Evolutionary conservation across 2,888 invertebrate species (phyloP), one percentile per base, ranked within the genome.

Genomic region (Brachyopa scutellaris): DNA sequence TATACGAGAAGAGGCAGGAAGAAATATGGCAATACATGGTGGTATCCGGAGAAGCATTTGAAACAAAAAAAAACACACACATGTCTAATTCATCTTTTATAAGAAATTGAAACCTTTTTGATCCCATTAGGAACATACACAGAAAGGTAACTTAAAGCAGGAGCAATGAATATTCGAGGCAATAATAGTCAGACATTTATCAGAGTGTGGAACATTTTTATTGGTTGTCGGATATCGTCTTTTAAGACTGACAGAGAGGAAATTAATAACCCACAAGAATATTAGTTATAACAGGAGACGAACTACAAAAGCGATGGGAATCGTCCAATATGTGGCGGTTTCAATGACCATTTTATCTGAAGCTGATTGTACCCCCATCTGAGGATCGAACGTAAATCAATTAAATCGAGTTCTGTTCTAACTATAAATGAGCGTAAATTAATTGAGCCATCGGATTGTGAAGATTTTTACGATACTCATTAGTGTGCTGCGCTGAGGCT

Each of bases 311-410:
- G n/a, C 26, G 9, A 26, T 49, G 53, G 53, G 53, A 33, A 42
- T 19, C 6, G n/a, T 42, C 51, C 9, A 21, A 21, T 26, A 23
- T 26, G 23, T 23, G 69, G 13, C 36, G 36, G 67, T 36, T 57
- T 42, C 53, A 42, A 53, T 13, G 53, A 9, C n/a, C 11, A 33
- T 55, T 55, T 51, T 9, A 2, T 53, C 9, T 3, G 8, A 40
- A 29, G 38, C 31, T 40, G 38, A 49, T 38, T 49, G 2, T 17
- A 15, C 26, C 13, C 47, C 23, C 8, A 26, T 26, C 6, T 26
- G 19, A 9, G 47, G 26, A 26, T 26, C 23, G 11, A 4, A 45
- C 8, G 26, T 29, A 53, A 31, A 53, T 36, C 49, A 51, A 21
- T 53, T 19, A 21, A 33, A 29, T 29, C 2, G 15, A 9, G 17